phyloP scores from a whole-genome alignment of 2,797 vertebrate species.

The Heteromormyrus szaboi region DNA sequence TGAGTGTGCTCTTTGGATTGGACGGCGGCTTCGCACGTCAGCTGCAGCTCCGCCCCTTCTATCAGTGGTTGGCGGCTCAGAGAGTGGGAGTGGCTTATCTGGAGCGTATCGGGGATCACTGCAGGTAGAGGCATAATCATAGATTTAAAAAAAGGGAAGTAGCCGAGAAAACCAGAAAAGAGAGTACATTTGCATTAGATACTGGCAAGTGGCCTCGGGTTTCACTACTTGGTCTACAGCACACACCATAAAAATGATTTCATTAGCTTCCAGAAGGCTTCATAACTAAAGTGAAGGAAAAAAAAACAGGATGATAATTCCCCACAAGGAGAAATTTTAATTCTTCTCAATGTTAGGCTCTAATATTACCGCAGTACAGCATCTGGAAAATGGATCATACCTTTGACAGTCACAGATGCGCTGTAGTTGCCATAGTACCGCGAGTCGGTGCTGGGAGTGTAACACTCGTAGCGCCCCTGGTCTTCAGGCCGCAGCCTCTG shows the following conservation, averaged over 20 bases:
- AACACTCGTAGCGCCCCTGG: constrained; percentile 77
- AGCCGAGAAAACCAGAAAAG: constrained; percentile 23
- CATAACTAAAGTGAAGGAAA: background rate
- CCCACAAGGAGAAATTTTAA: background rate
- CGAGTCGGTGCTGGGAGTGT: constrained; percentile 78
- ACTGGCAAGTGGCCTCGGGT: background rate
- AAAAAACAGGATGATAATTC: background rate
- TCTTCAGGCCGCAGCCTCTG: constrained; percentile 70
- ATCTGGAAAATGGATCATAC: constrained; percentile 43
- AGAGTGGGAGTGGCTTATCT: constrained; percentile 61
- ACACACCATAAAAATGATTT: background rate
- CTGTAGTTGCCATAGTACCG: constrained; percentile 79
- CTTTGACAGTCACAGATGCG: constrained; percentile 65
- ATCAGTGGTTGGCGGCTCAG: constrained; percentile 58
- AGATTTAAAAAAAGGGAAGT: constrained; percentile 26
- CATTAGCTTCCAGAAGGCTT: background rate
- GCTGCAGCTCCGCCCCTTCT: constrained; percentile 69
- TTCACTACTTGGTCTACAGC: background rate
- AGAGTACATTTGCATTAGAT: background rate
- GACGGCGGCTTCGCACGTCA: constrained; percentile 65
- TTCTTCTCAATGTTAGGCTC: constrained; percentile 21
- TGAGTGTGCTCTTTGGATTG: constrained; percentile 76
- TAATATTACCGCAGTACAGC: constrained; percentile 16
- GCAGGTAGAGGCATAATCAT: constrained; percentile 4
- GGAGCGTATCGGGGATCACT: constrained; percentile 79